Conservation (phyloP, 2,797 vertebrate genomes). For the Sibirionetta formosa region DNA sequence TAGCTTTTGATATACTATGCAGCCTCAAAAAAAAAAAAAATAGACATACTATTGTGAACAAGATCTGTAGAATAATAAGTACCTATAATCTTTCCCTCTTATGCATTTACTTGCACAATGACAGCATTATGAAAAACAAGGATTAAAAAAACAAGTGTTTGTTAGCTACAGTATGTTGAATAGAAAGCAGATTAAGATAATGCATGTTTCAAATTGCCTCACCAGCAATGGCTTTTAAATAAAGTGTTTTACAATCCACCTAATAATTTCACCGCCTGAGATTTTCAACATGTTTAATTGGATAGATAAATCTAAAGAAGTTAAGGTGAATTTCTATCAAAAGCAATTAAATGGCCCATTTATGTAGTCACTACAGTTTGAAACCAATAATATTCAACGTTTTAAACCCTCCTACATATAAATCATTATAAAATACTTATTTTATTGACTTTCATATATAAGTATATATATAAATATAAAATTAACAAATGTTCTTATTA, state of each 20-base stretch:
- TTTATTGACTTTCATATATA: not conserved
- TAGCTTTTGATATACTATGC: not conserved
- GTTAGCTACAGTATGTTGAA: not conserved
- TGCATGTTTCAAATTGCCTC: not conserved
- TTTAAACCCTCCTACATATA: not conserved
- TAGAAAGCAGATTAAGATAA: not conserved
- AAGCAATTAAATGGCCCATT: conserved; percentile 1
- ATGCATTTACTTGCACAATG: not conserved
- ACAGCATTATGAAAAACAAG: not conserved
- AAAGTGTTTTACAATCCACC: not conserved
- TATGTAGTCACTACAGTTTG: not conserved
- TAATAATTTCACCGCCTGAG: not conserved
- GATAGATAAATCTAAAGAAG: not conserved
- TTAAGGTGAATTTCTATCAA: not conserved
- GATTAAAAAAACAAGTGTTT: not conserved
- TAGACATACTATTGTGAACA: not conserved
- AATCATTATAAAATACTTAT: not conserved
- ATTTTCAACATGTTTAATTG: not conserved
- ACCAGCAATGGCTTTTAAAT: not conserved
- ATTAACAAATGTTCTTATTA: not conserved
- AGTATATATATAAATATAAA: not conserved
- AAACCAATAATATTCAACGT: not conserved
- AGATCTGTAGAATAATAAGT: not conserved
- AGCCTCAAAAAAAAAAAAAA: not conserved
- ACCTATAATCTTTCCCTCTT: not conserved